These are phyloP conservation scores for Drosophila austrosaltans DNA, from an alignment of 2,888 invertebrate species.

Conservation along the genomic window DNA sequence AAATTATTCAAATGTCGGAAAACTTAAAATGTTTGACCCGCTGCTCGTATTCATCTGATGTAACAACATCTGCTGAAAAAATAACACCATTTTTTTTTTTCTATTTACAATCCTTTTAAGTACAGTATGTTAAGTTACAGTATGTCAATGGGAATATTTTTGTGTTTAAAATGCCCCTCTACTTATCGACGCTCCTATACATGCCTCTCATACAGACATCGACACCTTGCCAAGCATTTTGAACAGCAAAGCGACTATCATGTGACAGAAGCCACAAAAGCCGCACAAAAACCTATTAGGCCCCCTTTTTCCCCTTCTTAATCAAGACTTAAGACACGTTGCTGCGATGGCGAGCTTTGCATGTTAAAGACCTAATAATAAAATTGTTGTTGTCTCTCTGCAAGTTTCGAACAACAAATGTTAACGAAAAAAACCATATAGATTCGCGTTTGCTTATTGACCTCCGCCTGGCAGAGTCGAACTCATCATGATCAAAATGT, in stretches of 20 bases:
- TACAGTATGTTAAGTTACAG: background rate
- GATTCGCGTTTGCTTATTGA: slow-evolving; percentile 21
- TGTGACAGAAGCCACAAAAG: slow-evolving; percentile 56
- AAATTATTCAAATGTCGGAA: background rate
- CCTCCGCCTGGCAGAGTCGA: slow-evolving; percentile 12
- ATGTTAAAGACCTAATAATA: slow-evolving; percentile 39
- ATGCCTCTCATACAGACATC: slow-evolving; percentile 26
- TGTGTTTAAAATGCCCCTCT: background rate
- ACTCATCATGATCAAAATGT: slow-evolving; percentile 58
- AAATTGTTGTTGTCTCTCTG: slow-evolving; percentile 29
- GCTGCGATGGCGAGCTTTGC: slow-evolving; percentile 38
- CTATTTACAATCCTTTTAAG: background rate
- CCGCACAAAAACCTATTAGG: slow-evolving; percentile 43
- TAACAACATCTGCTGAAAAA: background rate
- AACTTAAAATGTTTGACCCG: background rate
- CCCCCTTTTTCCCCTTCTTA: slow-evolving; percentile 13
- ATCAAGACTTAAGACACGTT: slow-evolving; percentile 18
- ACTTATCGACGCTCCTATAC: background rate
- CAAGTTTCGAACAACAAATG: slow-evolving; percentile 15
- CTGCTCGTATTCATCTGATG: too few species aligned
- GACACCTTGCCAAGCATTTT: slow-evolving; percentile 61
- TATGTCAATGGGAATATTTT: background rate
- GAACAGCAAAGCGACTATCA: slow-evolving; percentile 65
- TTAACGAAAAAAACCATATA: slow-evolving; percentile 9
- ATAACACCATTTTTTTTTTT: background rate